A percentile compares a stretch with the other conserved stretches of the same genome.
phyloP scores from a whole-genome alignment of 2,797 vertebrate genomes.

The Gallinago nigripennis region DNA sequence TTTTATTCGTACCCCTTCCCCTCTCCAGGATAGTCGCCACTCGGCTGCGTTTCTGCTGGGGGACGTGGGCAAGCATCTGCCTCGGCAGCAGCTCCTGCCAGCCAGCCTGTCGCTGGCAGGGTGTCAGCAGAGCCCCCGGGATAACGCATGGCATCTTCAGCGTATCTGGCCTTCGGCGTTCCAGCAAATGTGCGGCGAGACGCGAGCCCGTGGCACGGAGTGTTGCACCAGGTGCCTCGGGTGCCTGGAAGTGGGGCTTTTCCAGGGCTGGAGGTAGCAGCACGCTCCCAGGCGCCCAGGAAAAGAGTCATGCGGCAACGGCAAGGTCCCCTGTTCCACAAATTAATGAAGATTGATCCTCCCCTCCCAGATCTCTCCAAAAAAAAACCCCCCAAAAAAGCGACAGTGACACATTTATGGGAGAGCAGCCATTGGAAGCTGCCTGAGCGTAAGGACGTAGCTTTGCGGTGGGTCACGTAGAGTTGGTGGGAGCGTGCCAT shows the following conservation, averaged over 20 bases:
- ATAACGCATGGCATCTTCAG: neutral
- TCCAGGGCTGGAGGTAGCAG: neutral
- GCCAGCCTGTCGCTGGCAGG: conserved; percentile 43
- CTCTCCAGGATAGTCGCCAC: neutral
- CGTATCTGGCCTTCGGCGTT: neutral
- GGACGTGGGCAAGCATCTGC: conserved; percentile 42
- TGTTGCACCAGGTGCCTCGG: conserved; percentile 13
- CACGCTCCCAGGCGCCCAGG: neutral
- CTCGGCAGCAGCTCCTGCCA: conserved; percentile 31
- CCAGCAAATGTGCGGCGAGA: neutral
- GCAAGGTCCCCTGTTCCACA: conserved; percentile 14
- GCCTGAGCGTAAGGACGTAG: neutral
- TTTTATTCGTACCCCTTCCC: neutral
- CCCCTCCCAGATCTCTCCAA: neutral
- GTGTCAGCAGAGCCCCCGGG: conserved; percentile 32
- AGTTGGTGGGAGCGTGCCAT: neutral
- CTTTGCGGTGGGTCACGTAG: neutral
- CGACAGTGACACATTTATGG: neutral
- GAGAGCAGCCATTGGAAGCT: neutral
- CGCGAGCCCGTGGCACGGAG: accelerated
- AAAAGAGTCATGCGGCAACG: neutral
- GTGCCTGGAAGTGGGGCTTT: neutral
- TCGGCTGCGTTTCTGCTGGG: conserved; percentile 14
- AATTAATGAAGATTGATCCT: conserved; percentile 41
- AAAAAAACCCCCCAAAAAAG: neutral